Evolutionary conservation across 1,140 invertebrate species (phyloP).

Genomic region (Cydia fagiglandana): DNA sequence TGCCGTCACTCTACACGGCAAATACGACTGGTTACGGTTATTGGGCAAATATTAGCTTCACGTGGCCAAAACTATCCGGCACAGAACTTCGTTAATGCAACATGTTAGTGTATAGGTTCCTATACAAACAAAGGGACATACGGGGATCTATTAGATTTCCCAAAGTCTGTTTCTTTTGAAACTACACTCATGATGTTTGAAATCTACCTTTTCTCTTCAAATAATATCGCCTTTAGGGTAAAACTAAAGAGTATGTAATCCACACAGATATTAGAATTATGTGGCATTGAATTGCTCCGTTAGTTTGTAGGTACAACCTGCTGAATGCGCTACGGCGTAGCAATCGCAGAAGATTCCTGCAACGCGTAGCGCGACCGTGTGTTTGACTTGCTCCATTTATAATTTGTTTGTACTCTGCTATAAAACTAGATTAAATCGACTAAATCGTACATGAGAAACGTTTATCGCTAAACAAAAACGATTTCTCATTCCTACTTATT

Average conservation of each 20-base stretch:
- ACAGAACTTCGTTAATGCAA: not conserved
- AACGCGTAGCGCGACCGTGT: not conserved
- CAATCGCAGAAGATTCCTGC: not conserved
- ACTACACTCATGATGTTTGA: too few relatives aligned
- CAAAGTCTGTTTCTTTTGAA: too few relatives aligned
- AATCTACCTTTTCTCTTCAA: too few relatives aligned
- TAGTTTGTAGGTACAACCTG: not conserved
- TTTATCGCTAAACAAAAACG: too few relatives aligned
- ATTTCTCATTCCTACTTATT: too few relatives aligned
- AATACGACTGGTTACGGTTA: not conserved
- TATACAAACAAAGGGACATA: not conserved
- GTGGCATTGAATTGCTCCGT: not conserved
- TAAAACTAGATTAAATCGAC: not conserved
- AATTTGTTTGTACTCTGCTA: not conserved
- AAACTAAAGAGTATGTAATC: too few relatives aligned
- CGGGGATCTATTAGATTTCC: too few relatives aligned
- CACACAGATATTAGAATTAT: too few relatives aligned
- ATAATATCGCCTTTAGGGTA: too few relatives aligned
- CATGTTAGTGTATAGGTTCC: not conserved
- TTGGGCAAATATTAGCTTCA: constrained; percentile 15
- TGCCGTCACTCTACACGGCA: constrained; percentile 8
- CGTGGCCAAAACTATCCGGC: constrained; percentile 4
- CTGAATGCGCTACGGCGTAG: not conserved
- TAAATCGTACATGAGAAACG: too few relatives aligned
- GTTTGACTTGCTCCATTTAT: not conserved